A percentile compares a stretch with the other conserved stretches of the same genome.
These are phyloP conservation scores for Rousettus leschenaultii DNA, from an alignment of 2,113 vertebrate genomes.

Conservation along the genomic window DNA sequence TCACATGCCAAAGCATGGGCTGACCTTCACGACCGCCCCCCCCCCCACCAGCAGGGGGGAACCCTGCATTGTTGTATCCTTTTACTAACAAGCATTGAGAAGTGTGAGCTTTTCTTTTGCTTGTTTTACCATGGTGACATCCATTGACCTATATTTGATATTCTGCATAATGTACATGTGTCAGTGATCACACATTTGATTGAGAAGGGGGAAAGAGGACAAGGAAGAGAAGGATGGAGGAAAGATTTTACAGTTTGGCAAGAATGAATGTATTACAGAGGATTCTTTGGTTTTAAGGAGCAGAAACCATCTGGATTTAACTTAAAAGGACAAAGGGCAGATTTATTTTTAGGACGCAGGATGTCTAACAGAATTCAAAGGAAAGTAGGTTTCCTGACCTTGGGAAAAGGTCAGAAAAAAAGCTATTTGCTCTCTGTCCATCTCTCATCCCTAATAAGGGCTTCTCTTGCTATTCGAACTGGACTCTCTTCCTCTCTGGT, in stretches of 20 bases:
- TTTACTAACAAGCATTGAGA: constrained; percentile 16
- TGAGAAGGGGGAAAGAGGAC: background rate
- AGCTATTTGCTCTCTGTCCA: background rate
- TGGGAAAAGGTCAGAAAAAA: background rate
- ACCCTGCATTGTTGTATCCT: background rate
- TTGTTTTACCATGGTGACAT: constrained; percentile 51
- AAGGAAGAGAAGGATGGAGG: background rate
- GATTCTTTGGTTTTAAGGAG: background rate
- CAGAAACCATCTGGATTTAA: background rate
- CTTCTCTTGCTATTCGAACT: background rate
- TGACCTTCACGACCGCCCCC: constrained; percentile 13
- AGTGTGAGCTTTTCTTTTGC: constrained; percentile 36
- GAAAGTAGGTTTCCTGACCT: background rate
- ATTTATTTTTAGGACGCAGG: background rate
- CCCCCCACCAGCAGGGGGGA: background rate
- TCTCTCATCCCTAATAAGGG: background rate
- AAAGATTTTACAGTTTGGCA: background rate
- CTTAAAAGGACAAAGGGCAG: background rate
- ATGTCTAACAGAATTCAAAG: background rate
- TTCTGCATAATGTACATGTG: background rate
- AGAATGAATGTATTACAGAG: background rate
- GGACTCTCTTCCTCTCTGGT: background rate
- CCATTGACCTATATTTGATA: constrained; percentile 59
- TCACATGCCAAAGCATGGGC: constrained; percentile 7
- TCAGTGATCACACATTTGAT: background rate